A percentile compares a stretch with the other conserved stretches of the same genome.
Conservation (phyloP, 1,140 invertebrate species). For the Bombus confusus region DNA sequence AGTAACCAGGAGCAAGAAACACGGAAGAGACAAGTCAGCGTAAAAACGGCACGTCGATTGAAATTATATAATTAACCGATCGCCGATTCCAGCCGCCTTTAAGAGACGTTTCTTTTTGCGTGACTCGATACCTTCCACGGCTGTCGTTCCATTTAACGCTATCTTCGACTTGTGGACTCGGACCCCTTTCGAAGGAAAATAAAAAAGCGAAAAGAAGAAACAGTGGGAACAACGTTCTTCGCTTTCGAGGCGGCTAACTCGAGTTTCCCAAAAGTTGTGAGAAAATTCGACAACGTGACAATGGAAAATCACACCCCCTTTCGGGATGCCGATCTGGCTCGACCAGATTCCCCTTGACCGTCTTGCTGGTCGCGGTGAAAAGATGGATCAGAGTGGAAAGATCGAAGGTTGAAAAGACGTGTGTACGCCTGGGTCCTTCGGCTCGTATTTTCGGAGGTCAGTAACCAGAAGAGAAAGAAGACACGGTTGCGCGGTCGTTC, state of each 20-base stretch:
- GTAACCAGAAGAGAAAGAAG: constrained; percentile 77
- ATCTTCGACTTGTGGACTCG: too few relatives aligned
- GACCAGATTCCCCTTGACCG: background rate
- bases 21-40: constrained; percentile 13
- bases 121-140: background rate
- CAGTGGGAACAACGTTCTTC: too few relatives aligned
- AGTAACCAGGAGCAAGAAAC: constrained; percentile 50
- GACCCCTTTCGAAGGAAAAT: background rate
- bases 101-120: background rate
- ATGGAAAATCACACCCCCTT: background rate
- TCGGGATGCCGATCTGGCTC: background rate
- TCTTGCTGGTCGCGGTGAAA: background rate
- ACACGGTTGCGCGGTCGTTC: constrained; percentile 27
- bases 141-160: background rate
- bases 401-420: background rate
- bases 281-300: too few relatives aligned
- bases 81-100: constrained; percentile 17
- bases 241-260: too few relatives aligned
- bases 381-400: background rate
- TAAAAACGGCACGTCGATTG: constrained; percentile 28
- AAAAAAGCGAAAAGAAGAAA: constrained; percentile 3
- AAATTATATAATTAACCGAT: constrained; percentile 44
- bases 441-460: constrained; percentile 81
- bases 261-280: background rate
- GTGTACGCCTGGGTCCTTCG: constrained; percentile 22